Evolutionary conservation across 2,888 invertebrate species (phyloP).

Genomic region (Drosophila neotestacea): DNA sequence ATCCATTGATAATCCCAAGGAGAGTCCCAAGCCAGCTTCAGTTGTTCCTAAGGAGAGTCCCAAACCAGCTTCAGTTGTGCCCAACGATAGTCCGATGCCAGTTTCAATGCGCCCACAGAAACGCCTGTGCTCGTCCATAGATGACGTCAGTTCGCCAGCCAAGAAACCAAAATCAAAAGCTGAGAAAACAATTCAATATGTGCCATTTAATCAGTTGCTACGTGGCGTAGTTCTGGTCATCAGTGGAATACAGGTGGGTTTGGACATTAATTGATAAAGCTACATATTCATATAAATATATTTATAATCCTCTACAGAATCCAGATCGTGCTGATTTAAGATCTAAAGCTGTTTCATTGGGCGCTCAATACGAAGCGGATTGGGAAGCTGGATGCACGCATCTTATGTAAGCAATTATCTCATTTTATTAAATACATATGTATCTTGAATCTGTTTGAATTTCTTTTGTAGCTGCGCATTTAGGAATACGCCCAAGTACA

Average conservation of each 20-base stretch:
- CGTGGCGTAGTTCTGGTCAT: conserved; percentile 91
- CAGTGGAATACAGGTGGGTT: conserved; percentile 89
- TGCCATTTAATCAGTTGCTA: conserved; percentile 88
- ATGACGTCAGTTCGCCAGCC: conserved; percentile 26
- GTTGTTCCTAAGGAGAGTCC: conserved; percentile 20
- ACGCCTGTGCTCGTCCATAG: conserved; percentile 56
- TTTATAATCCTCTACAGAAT: conserved; percentile 86
- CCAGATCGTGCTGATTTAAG: conserved; percentile 90
- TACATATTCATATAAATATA: too few relatives aligned
- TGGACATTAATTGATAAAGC: neutral
- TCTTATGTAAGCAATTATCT: conserved; percentile 89
- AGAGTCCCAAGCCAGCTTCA: conserved; percentile 18
- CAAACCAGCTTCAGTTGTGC: neutral
- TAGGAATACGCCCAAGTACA: conserved; percentile 94
- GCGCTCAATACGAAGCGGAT: conserved; percentile 91
- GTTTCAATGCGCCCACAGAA: conserved; percentile 40
- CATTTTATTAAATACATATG: neutral
- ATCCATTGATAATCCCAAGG: conserved; percentile 39
- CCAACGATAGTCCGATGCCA: neutral
- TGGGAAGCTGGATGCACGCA: conserved; percentile 93
- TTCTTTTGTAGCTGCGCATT: conserved; percentile 91
- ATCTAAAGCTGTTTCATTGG: conserved; percentile 90
- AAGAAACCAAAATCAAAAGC: conserved; percentile 73
- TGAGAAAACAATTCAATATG: conserved; percentile 66
- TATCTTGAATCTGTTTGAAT: neutral